phyloP scores from a whole-genome alignment of 2,888 invertebrate genomes.

The Julus scanicus region DNA sequence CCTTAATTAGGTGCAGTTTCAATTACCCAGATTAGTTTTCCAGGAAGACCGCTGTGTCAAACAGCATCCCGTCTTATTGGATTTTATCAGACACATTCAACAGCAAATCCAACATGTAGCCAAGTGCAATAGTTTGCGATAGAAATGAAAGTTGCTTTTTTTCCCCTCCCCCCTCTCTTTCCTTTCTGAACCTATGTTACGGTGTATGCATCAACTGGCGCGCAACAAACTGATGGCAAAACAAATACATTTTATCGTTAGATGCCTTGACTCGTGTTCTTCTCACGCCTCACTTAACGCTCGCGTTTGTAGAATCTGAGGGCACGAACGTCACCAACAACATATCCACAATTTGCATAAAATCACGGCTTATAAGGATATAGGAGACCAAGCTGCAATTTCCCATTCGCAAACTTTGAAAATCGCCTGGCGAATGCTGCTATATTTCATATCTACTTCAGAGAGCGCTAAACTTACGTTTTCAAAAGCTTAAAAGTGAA shows the following conservation, averaged over 20 bases:
- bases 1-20: constrained; percentile 21
- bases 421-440: background rate
- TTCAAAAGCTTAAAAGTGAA: background rate
- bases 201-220: background rate
- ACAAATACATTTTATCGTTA: constrained; percentile 28
- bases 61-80: background rate
- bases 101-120: constrained; percentile 23
- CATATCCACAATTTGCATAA: constrained; percentile 4
- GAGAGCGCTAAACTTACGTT: background rate
- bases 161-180: background rate
- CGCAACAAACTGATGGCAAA: background rate
- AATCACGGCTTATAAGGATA: background rate
- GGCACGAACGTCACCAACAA: background rate
- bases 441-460: constrained; percentile 2
- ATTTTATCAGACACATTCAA: background rate
- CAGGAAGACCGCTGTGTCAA: background rate
- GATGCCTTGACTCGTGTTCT: background rate
- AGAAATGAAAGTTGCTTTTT: background rate
- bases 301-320: background rate
- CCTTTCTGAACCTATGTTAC: background rate
- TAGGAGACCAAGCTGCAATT: background rate
- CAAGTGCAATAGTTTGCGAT: background rate
- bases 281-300: background rate
- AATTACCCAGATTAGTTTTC: constrained; percentile 6
- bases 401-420: background rate